Conservation (phyloP, 2,888 invertebrate genomes). For the Amphimallon solstitiale region DNA sequence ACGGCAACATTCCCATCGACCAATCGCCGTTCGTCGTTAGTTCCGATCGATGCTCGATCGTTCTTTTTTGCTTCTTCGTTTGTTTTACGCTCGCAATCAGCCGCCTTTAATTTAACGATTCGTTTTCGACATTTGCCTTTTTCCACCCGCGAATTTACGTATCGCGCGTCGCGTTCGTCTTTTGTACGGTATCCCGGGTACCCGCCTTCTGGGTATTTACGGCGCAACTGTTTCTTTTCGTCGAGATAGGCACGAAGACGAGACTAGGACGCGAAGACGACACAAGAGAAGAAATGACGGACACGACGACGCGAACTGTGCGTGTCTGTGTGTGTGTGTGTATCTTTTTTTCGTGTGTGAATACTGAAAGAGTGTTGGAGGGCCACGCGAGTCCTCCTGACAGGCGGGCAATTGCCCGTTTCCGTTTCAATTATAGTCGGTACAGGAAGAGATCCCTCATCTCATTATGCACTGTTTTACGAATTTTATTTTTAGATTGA, state of each 20-base stretch:
- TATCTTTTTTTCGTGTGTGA: neutral
- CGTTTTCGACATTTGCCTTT: neutral
- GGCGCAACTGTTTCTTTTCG: neutral
- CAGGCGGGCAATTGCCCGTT: constrained; percentile 63
- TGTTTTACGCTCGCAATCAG: neutral
- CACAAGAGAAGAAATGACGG: neutral
- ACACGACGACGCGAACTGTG: constrained; percentile 2
- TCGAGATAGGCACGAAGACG: too few relatives aligned
- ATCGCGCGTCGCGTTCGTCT: neutral
- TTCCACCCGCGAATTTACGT: neutral
- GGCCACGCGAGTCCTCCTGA: constrained; percentile 60
- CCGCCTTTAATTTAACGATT: too few relatives aligned
- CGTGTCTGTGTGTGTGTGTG: constrained; percentile 18
- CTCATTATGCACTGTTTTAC: constrained; percentile 65
- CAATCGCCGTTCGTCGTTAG: neutral
- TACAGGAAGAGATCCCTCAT: constrained; percentile 65
- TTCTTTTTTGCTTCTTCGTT: neutral
- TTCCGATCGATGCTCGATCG: neutral
- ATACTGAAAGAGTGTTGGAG: constrained; percentile 19
- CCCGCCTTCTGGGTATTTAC: neutral
- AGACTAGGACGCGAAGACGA: neutral
- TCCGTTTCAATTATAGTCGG: constrained; percentile 64
- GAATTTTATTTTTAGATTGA: constrained; percentile 63
- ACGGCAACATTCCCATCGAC: neutral
- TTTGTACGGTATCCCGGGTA: neutral